Evolutionary conservation across 2,888 invertebrate genomes (phyloP), one percentile per base, ranked within the genome.

Genomic region (Aspidiotus rigidus): DNA sequence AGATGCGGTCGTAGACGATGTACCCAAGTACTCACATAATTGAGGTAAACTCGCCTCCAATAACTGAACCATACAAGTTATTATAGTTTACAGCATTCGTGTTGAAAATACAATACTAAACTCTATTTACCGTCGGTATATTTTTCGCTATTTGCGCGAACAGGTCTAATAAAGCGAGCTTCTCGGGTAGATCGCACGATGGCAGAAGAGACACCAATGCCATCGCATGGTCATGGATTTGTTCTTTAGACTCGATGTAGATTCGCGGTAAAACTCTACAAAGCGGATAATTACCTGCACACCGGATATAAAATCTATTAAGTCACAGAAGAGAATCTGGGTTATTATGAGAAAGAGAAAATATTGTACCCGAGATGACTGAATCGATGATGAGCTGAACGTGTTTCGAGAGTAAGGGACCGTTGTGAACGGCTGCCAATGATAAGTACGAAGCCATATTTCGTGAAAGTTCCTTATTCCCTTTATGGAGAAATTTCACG

Each of bases 381-480:
- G 92, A 93, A 77, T 90, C 89, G 82, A 95, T 89, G 70, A 95
- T 92, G 7, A 90, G 88, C 74, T 91, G 88, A 66, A 93, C 89
- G 78, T 94, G 91, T 11, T 89, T 87, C 74, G 92, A 89, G 55
- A 96, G 80, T 72, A 94, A 80, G 72, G 87, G 86, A 5, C 93
- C 89, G 79, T 94, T 92, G 76, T 93, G 91, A 71, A 93, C 91
- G 66, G 94, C 94, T 13, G 94, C 94, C 73, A 96, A 80, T 0
- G 93, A 93, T 64, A 96, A 82, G 78, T 96, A 96, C 64, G 92
- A 89, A 55, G 93, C 91, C 82, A 94, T 87, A 77, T 93, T 93
- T 71, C 92, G 82, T 0, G 90, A 90, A 72, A 96, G 83, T 78
- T 94, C 94, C 72, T 87, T 85, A 79, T 95, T 95, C 69, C 91